Evolutionary conservation across 1,140 invertebrate genomes (phyloP).

Genomic region (Sitodiplosis mosellana): DNA sequence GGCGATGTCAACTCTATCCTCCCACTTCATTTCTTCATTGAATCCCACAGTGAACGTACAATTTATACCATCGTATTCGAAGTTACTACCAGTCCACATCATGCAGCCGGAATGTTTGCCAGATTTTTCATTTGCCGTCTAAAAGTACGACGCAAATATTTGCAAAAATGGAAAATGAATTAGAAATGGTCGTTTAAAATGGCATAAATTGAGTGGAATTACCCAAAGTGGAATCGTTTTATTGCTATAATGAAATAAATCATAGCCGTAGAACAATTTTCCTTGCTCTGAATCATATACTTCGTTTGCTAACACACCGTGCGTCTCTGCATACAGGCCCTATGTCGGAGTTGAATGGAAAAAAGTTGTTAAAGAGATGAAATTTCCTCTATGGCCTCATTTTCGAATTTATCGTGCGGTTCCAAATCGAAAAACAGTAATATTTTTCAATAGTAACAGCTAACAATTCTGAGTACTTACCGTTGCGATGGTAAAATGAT

Average conservation of each 20-base stretch:
- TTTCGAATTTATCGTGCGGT: too few relatives aligned
- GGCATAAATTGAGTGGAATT: too few relatives aligned
- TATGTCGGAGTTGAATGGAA: too few relatives aligned
- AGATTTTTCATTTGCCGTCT: not conserved
- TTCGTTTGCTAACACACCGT: not conserved
- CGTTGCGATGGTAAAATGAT: slow-evolving; percentile 1
- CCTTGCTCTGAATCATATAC: not conserved
- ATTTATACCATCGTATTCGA: not conserved
- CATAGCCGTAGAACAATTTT: not conserved
- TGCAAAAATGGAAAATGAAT: too few relatives aligned
- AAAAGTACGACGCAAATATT: too few relatives aligned
- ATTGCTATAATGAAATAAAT: not conserved
- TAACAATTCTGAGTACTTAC: too few relatives aligned
- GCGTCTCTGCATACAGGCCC: not conserved
- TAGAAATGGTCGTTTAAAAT: too few relatives aligned
- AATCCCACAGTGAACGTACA: not conserved
- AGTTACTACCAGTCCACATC: not conserved
- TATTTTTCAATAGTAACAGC: too few relatives aligned
- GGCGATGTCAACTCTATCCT: slow-evolving; percentile 34
- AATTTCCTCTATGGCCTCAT: too few relatives aligned
- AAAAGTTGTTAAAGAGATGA: too few relatives aligned
- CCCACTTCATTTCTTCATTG: slow-evolving; percentile 28
- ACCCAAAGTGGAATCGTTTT: not conserved
- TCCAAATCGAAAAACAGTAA: too few relatives aligned
- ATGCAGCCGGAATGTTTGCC: not conserved